Evolutionary conservation across 2,797 vertebrate species (phyloP).

Genomic region (Varecia variegata): DNA sequence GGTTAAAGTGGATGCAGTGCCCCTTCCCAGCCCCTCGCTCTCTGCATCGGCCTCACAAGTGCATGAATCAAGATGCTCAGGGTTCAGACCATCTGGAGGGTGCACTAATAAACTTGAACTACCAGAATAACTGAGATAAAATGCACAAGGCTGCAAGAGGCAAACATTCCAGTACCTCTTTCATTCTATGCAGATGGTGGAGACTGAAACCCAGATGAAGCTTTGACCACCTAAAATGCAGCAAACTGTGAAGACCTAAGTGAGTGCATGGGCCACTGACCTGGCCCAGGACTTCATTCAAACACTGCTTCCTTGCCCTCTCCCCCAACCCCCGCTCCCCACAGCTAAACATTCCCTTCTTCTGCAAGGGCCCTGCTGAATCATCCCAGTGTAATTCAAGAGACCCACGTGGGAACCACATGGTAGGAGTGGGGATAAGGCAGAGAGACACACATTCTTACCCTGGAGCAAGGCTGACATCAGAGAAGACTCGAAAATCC

Average conservation of each 20-base stretch:
- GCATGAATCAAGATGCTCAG: neutral
- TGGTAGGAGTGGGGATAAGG: neutral
- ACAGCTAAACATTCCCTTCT: neutral
- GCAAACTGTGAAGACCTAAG: neutral
- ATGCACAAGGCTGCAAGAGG: neutral
- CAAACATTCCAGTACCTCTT: neutral
- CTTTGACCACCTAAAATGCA: neutral
- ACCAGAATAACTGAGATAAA: neutral
- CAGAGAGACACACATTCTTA: neutral
- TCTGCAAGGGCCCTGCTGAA: constrained; percentile 21
- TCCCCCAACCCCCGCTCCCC: neutral
- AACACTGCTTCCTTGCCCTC: neutral
- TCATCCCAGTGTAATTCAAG: neutral
- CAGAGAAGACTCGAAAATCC: constrained; percentile 22
- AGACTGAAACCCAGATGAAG: neutral
- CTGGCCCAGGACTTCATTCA: neutral
- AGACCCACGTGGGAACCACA: constrained; percentile 59
- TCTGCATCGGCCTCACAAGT: neutral
- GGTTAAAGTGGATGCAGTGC: neutral
- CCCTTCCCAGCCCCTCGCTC: neutral
- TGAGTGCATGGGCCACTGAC: neutral
- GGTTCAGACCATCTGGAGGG: neutral
- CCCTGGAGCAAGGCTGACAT: constrained; percentile 14
- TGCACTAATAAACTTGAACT: neutral
- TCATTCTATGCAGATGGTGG: neutral